A percentile compares a stretch with the other conserved stretches of the same genome.
phyloP scores from a whole-genome alignment of 2,113 vertebrate species.

The Dipodomys spectabilis region DNA sequence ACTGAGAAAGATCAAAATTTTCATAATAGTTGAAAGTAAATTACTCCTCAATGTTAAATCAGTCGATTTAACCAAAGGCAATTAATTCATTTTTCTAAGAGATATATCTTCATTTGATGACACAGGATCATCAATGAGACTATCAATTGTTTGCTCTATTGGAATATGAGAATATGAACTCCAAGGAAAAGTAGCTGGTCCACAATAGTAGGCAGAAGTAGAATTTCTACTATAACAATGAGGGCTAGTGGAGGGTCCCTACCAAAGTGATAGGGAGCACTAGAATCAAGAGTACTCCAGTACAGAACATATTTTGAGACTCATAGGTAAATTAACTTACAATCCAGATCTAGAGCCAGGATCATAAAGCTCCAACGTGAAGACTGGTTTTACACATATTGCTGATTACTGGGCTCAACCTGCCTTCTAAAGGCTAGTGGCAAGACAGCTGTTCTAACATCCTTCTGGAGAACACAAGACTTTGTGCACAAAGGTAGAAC shows the following conservation, averaged over 20 bases:
- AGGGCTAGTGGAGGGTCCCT: not conserved
- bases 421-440: too few relatives aligned
- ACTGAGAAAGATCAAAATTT: not conserved
- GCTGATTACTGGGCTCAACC: too few relatives aligned
- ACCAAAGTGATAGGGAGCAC: not conserved
- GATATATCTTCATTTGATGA: slow-evolving; percentile 4
- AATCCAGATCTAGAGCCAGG: not conserved
- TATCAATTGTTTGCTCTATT: not conserved
- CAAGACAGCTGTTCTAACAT: not conserved
- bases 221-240: not conserved
- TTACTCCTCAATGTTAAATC: not conserved
- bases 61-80: slow-evolving; percentile 11
- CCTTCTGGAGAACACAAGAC: not conserved
- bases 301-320: not conserved
- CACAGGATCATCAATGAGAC: not conserved
- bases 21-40: not conserved
- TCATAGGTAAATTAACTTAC: not conserved
- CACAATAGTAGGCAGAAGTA: rapidly evolving
- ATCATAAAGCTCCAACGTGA: too few relatives aligned
- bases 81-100: slow-evolving; percentile 1
- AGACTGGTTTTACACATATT: too few relatives aligned
- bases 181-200: not conserved
- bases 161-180: not conserved
- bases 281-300: not conserved
- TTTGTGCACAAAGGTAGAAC: not conserved